A percentile compares a stretch with the other conserved stretches of the same genome.
Evolutionary conservation across 2,113 vertebrate species (phyloP).

Genomic region (Microtus pennsylvanicus): DNA sequence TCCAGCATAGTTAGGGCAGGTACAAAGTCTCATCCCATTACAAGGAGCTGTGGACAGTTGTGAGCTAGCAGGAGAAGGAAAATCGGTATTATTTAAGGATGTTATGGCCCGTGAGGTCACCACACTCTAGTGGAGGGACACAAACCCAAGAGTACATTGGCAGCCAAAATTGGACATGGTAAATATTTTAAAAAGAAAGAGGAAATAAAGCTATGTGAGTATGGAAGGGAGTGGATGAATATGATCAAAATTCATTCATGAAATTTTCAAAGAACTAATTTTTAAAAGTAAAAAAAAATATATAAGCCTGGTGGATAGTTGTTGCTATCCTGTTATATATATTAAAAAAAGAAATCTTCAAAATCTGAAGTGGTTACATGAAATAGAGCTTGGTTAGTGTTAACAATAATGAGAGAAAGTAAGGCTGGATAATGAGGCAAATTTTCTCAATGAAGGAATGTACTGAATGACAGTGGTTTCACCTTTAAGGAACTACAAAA

Average conservation of each 20-base stretch:
- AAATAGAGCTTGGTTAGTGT: not conserved
- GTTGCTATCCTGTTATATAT: slow-evolving; percentile 6
- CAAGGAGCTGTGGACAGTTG: not conserved
- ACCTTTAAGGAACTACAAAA: slow-evolving; percentile 48
- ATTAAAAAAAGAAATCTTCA: slow-evolving; percentile 3
- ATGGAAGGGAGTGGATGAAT: not conserved
- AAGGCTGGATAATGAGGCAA: slow-evolving; percentile 35
- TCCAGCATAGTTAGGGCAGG: not conserved
- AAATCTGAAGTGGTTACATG: not conserved
- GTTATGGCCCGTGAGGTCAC: not conserved
- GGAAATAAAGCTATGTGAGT: not conserved
- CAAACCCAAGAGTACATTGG: not conserved
- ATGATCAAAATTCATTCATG: not conserved
- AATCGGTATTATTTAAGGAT: not conserved
- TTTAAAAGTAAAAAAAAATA: not conserved
- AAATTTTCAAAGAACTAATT: not conserved
- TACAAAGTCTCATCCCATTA: not conserved
- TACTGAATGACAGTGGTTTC: not conserved
- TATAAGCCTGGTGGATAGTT: not conserved
- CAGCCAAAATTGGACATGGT: not conserved
- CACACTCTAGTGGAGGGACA: not conserved
- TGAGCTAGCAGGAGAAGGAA: not conserved
- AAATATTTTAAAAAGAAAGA: not conserved
- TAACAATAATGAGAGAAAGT: slow-evolving; percentile 49
- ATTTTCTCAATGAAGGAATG: slow-evolving; percentile 34